A percentile compares a stretch with the other conserved stretches of the same genome.
These are phyloP conservation scores for Scomberomorus guttatus DNA, from an alignment of 2,797 vertebrate genomes.

Conservation along the genomic window DNA sequence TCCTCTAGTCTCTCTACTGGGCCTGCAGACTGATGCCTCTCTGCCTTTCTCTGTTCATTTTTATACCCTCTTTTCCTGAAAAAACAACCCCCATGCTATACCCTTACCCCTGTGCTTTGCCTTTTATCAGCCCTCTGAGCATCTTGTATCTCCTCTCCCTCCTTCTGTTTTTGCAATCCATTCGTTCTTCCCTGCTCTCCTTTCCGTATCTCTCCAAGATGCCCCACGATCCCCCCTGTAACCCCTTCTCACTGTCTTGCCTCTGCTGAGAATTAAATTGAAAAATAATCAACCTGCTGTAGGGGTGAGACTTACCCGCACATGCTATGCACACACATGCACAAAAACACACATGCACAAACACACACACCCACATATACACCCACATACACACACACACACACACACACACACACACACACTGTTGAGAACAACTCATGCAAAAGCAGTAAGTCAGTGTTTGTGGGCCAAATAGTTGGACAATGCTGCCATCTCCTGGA, in stretches of 20 bases:
- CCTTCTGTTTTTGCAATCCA: constrained; percentile 13
- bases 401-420: background rate
- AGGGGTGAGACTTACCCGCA: constrained; percentile 10
- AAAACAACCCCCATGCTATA: background rate
- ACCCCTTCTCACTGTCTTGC: background rate
- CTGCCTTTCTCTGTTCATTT: background rate
- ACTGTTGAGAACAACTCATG: background rate
- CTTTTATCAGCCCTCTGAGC: constrained; percentile 16
- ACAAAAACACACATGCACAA: background rate
- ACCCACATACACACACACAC: background rate
- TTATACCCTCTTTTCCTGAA: background rate
- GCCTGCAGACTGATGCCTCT: constrained; percentile 20
- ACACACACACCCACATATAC: background rate
- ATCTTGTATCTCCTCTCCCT: constrained; percentile 19
- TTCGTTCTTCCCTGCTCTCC: background rate
- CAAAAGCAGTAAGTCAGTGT: background rate
- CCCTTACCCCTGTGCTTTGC: background rate
- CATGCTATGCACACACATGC: background rate
- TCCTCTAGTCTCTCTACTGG: constrained; percentile 7
- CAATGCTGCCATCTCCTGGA: constrained; percentile 61
- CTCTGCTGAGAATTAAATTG: constrained; percentile 30
- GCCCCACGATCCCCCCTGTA: background rate
- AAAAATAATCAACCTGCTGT: constrained; percentile 26
- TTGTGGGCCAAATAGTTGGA: background rate
- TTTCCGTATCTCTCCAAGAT: background rate